Evolutionary conservation across 2,888 invertebrate genomes (phyloP).

Genomic region (Macrophya annulata): DNA sequence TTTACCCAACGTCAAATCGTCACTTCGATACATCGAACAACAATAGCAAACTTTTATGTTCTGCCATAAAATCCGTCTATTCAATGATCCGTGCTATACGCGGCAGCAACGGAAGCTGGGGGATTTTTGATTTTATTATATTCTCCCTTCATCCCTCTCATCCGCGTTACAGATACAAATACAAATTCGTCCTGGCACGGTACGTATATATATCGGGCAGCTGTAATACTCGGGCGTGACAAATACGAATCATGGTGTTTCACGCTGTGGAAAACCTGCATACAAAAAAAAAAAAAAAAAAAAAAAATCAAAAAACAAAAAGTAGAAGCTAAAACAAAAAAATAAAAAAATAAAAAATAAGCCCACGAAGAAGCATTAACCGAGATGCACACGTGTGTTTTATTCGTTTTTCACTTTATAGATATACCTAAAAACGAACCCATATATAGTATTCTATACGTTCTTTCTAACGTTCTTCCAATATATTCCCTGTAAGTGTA

Average conservation of each 20-base stretch:
- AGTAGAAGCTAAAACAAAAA: not conserved
- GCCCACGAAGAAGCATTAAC: not conserved
- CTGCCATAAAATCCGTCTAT: conserved; percentile 50
- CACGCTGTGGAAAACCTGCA: not conserved
- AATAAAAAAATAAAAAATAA: not conserved
- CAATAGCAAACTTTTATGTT: conserved; percentile 53
- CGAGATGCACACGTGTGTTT: not conserved
- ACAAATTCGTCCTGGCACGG: conserved; percentile 32
- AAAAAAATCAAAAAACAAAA: not conserved
- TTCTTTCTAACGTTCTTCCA: not conserved
- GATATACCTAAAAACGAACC: not conserved
- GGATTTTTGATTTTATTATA: conserved; percentile 56
- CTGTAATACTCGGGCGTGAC: conserved; percentile 47
- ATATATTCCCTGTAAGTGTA: not conserved
- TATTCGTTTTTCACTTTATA: conserved; percentile 11
- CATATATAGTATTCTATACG: conserved; percentile 8
- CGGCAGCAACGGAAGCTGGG: conserved; percentile 46
- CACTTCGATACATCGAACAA: conserved; percentile 45
- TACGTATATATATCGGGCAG: conserved; percentile 29
- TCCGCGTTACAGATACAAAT: conserved; percentile 48
- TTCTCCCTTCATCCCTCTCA: conserved; percentile 16
- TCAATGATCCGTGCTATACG: conserved; percentile 55
- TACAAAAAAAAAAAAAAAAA: not conserved
- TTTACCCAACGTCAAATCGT: conserved; percentile 45
- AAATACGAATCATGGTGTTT: conserved; percentile 45